Base-by-base conservation (phyloP, 1,140 invertebrate species). In the Diabrotica undecimpunctata region DNA sequence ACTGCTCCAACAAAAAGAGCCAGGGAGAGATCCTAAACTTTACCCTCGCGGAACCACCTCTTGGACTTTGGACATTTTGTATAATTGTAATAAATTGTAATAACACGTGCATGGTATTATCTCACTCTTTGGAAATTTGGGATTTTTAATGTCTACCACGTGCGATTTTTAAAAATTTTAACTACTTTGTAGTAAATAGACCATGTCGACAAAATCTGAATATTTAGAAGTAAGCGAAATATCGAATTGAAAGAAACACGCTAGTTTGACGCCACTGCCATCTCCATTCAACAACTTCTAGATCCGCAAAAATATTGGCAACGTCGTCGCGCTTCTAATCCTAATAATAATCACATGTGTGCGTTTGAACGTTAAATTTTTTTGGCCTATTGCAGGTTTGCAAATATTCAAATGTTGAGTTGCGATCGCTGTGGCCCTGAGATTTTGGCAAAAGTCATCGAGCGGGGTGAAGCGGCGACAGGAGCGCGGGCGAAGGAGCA, bases 1-100 rank as follows among this genome's bases (percentile, higher is more conserved):
- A 99, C 96, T 62, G 98, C 98, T 72, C 97, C 97, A 63, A 99
- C 97, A 67, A 98, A 98, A 74, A 99, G 87, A 95, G 93, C 97
- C 76, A 99, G 85, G 60, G n/a, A n/a, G 97, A 97, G 81, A 99
- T 99, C 77, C 97, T 89, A 86, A 99, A 99, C 84, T 99, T 99
- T 73, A 96, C 97, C 90, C 98, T 97, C 66, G 96, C 94, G 78
- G 95, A 94, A 86, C 97, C 98, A 91, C 97, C 97, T 90, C 97
- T n/a, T n/a, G n/a, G n/a, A n/a, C n/a, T n/a, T n/a, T n/a, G n/a
- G n/a, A n/a, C n/a, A n/a, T n/a, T n/a, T n/a, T n/a, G n/a, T n/a
- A n/a, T n/a, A n/a, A n/a, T n/a, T n/a, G n/a, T n/a, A n/a, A n/a
- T n/a, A n/a, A n/a, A n/a, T n/a, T n/a, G n/a, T n/a, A n/a, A n/a